Evolutionary conservation across 2,888 invertebrate genomes (phyloP).

Genomic region (Drosophila buzzatii): DNA sequence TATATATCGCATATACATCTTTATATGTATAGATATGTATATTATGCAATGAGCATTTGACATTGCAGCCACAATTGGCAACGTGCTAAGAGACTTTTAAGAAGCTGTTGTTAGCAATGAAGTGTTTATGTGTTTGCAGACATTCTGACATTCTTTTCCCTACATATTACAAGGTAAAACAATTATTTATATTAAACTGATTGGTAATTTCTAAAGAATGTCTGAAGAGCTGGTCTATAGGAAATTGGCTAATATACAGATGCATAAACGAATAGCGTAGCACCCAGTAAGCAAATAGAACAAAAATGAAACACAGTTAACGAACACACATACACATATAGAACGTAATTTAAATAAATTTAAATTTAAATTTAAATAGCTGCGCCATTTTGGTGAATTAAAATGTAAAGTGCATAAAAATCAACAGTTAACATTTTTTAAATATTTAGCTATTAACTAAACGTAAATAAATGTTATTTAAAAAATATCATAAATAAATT

Average conservation of each 20-base stretch:
- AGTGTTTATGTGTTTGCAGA: neutral
- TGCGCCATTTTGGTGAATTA: constrained; percentile 71
- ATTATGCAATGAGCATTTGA: constrained; percentile 7
- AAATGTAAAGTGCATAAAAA: constrained; percentile 83
- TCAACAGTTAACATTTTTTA: constrained; percentile 84
- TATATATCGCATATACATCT: no score
- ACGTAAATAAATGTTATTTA: constrained; percentile 68
- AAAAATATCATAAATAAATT: constrained; percentile 66
- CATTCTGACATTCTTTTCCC: neutral
- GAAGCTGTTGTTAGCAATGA: neutral
- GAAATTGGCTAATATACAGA: neutral
- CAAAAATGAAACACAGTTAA: constrained; percentile 11
- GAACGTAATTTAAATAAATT: constrained; percentile 44
- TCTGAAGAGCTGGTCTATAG: neutral
- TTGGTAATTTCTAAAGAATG: neutral
- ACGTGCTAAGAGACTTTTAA: constrained; percentile 2
- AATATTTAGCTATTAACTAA: constrained; percentile 81
- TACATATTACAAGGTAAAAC: no score
- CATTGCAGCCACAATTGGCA: constrained; percentile 18
- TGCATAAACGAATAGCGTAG: constrained; percentile 37
- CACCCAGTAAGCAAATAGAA: constrained; percentile 5
- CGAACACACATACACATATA: constrained; percentile 28
- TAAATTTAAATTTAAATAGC: constrained; percentile 64
- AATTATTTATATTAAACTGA: neutral
- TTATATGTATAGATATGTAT: neutral